A percentile compares a stretch with the other conserved stretches of the same genome.
phyloP scores from a whole-genome alignment of 2,113 vertebrate genomes.

The Zosterops japonicus region DNA sequence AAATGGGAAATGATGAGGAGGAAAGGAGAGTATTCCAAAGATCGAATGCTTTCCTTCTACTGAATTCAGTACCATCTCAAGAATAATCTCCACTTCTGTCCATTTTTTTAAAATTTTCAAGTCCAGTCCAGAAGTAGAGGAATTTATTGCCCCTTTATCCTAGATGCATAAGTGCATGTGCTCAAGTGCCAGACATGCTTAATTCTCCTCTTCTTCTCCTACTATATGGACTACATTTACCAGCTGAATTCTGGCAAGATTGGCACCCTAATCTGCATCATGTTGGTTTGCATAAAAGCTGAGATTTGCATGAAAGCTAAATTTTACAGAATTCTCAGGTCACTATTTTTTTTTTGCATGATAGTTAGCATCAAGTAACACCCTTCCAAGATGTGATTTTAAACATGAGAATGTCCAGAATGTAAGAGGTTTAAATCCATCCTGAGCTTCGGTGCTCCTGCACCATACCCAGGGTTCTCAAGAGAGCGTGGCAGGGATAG shows the following conservation, averaged over 20 bases:
- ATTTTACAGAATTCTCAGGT: not conserved
- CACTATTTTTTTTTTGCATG: not conserved
- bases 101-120: not conserved
- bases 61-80: not conserved
- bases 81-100: not conserved
- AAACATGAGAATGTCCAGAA: not conserved
- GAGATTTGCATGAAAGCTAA: not conserved
- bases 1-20: not conserved
- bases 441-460: not conserved
- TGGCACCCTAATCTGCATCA: not conserved
- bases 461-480: not conserved
- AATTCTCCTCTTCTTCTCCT: not conserved
- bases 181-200: not conserved
- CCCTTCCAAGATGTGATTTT: not conserved
- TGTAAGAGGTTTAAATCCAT: not conserved
- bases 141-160: not conserved
- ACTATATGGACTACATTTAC: not conserved
- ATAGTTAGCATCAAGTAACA: not conserved
- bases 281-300: not conserved
- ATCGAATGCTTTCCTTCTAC: not conserved
- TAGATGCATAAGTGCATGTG: not conserved
- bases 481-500: not conserved
- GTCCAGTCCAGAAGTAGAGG: not conserved
- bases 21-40: not conserved
- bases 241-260: not conserved